A percentile compares a stretch with the other conserved stretches of the same genome.
These are phyloP conservation scores for Podiceps cristatus DNA, from an alignment of 2,113 vertebrate genomes.

Conservation along the genomic window DNA sequence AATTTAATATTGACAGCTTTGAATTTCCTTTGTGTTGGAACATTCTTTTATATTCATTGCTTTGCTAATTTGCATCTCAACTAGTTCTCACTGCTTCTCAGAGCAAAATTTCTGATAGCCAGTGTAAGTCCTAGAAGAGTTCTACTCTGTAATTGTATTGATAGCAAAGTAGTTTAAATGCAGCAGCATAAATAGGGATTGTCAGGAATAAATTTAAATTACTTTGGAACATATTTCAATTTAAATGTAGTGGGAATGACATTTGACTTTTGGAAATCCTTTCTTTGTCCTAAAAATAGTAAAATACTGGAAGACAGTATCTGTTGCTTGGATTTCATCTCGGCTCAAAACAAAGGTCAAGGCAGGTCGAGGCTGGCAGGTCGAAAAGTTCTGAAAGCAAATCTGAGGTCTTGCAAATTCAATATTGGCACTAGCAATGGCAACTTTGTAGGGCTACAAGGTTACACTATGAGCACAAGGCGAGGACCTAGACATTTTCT, in stretches of 20 bases:
- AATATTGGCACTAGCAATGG: not conserved
- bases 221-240: not conserved
- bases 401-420: not conserved
- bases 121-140: not conserved
- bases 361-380: no score
- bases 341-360: not conserved
- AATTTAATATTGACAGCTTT: not conserved
- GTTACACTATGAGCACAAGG: not conserved
- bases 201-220: not conserved
- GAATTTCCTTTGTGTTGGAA: not conserved
- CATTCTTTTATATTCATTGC: not conserved
- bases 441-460: not conserved
- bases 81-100: not conserved
- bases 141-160: not conserved
- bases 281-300: not conserved
- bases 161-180: not conserved
- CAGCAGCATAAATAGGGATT: not conserved
- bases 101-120: not conserved
- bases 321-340: not conserved
- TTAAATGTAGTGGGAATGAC: not conserved
- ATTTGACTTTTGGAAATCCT: not conserved
- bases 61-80: not conserved
- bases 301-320: not conserved
- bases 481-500: not conserved
- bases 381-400: not conserved